Evolutionary conservation across 35 echinoderm and acorn worm species (phyloP), one percentile per base, ranked within the genome.

Genomic region (Anneissia japonica): DNA sequence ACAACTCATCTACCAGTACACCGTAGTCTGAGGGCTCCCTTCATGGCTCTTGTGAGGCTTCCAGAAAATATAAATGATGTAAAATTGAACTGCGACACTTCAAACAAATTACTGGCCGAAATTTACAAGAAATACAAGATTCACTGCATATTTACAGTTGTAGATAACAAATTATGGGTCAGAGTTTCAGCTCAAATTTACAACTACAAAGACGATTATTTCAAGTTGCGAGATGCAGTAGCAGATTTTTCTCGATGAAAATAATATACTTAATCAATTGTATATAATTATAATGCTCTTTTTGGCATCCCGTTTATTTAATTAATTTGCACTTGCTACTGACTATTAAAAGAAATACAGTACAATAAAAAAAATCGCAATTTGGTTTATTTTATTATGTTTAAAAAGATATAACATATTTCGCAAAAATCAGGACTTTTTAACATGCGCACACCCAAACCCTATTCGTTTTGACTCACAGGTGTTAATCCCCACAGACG

Each of bases 141-240:
- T 81, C 16, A 26, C 6, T 81, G 79, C 36, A 37, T 30, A 21
- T 56, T 87, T 4, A 83, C 32, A 37, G 35, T 34, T 11, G 38
- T 87, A 37, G 56, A 75, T 31, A 84, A 74, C 10, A 85, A 78
- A 32, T 55, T 89, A 9, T 99, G 86, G 82, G 38, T 75, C 7
- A 74, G 96, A 41, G 31, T 99, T n/a, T 89, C 86, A 40, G 89
- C 45, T 16, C 89, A 99, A 6, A 92, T 92, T 17, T 92, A 93
- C 77, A 99, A 99, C 80, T 81, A 37, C 34, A 85, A 91, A 76
- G 89, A 91, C 38, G 96, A 99, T 86, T 99, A 93, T 78, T 87
- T 45, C 76, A 46, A 46, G 64, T 40, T 99, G 9, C 88, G 86
- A 37, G 92, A 99, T 82, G 86, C 84, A 19, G 34, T 99, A 0